phyloP scores from a whole-genome alignment of 2,113 vertebrate species.

The Anas platyrhynchos region DNA sequence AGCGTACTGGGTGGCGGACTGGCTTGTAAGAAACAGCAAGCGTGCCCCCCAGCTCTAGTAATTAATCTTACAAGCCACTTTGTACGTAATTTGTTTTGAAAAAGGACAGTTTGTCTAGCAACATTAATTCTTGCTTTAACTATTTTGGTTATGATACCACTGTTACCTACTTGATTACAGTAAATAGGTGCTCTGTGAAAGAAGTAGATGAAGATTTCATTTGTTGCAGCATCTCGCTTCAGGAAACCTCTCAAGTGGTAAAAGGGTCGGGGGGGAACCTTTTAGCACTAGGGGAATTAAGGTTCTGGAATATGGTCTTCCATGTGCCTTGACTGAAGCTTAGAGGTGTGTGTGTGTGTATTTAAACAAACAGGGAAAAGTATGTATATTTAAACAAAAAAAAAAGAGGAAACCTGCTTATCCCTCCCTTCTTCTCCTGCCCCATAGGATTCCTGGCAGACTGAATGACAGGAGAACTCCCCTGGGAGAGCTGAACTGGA shows the following conservation, averaged over 20 bases:
- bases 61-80: not conserved
- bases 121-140: not conserved
- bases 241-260: not conserved
- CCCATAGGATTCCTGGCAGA: conserved; percentile 90
- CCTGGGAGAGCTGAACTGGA: conserved; percentile 98
- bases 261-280: not conserved
- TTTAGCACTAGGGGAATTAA: not conserved
- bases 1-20: not conserved
- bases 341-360: not conserved
- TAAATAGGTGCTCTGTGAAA: not conserved
- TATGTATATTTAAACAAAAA: too few relatives aligned
- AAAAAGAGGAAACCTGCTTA: not conserved
- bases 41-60: not conserved
- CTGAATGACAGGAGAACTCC: conserved; percentile 97
- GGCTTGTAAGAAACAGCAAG: not conserved
- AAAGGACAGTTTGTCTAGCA: not conserved
- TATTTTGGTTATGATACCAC: not conserved
- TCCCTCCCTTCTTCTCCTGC: not conserved
- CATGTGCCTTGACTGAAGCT: not conserved
- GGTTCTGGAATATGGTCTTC: not conserved
- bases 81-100: not conserved
- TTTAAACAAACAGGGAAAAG: too few relatives aligned
- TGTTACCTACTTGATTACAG: not conserved
- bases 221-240: not conserved
- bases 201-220: not conserved